These are phyloP conservation scores for Bombus pascuorum DNA, from an alignment of 1,140 invertebrate genomes.

Conservation along the genomic window DNA sequence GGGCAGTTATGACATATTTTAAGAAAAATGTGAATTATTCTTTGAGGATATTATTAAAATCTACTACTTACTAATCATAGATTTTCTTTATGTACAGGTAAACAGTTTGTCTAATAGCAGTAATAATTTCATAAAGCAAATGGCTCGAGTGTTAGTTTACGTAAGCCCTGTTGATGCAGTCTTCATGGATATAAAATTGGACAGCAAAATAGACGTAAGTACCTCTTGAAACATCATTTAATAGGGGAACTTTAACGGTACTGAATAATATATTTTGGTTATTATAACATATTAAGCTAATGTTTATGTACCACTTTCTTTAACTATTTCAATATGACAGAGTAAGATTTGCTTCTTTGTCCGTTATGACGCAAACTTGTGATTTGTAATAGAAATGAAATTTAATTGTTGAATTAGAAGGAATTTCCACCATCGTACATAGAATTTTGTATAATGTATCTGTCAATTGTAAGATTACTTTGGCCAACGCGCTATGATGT, in stretches of 20 bases:
- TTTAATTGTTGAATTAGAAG: background rate
- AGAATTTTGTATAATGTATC: no score
- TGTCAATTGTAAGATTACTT: background rate
- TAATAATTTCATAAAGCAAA: no score
- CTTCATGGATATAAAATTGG: background rate
- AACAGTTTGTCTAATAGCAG: no score
- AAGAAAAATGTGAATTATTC: no score
- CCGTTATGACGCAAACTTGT: background rate
- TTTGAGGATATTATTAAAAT: no score
- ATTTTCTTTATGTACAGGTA: no score
- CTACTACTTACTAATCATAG: no score
- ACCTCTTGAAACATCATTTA: background rate
- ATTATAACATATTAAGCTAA: background rate
- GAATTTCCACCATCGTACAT: background rate
- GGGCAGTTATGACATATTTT: no score
- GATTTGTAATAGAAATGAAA: background rate
- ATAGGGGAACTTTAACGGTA: background rate
- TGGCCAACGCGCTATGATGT: background rate
- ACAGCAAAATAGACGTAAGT: background rate
- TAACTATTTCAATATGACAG: background rate
- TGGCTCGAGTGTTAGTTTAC: no score
- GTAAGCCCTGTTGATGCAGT: constrained; percentile 39
- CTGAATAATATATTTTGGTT: background rate
- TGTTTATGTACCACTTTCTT: background rate
- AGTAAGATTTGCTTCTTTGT: background rate